Percentiles rank a stretch among this genome's conserved stretches.
Conservation (phyloP, 2,797 vertebrate genomes). For the Sebastes diaconus region DNA sequence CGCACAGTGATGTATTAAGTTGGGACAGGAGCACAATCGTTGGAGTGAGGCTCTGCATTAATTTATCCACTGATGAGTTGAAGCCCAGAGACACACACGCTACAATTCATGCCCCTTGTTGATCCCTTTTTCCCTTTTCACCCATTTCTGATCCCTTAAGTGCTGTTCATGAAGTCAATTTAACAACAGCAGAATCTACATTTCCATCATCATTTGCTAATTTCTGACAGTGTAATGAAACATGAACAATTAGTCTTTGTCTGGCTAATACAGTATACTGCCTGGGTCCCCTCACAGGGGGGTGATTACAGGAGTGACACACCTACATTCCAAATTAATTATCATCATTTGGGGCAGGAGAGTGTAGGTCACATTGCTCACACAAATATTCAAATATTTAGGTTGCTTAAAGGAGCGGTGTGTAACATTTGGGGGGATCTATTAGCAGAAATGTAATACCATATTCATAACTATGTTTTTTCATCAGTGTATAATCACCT, state of each 20-base stretch:
- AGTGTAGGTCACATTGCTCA: not conserved
- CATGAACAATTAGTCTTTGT: not conserved
- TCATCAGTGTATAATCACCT: no score
- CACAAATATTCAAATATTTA: not conserved
- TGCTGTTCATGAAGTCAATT: not conserved
- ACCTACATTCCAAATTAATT: not conserved
- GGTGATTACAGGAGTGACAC: not conserved
- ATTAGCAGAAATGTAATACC: no score
- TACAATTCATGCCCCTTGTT: not conserved
- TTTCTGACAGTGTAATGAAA: not conserved
- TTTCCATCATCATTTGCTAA: not conserved
- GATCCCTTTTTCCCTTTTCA: not conserved
- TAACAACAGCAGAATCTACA: not conserved
- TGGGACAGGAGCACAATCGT: slow-evolving; percentile 3
- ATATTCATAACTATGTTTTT: no score
- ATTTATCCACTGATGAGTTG: slow-evolving; percentile 26
- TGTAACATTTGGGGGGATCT: no score
- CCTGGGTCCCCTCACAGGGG: not conserved
- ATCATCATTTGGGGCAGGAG: not conserved
- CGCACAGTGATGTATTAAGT: slow-evolving; percentile 18
- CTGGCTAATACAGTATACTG: not conserved
- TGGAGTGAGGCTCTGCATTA: slow-evolving; percentile 35
- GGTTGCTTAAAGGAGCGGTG: not conserved
- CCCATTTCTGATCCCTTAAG: not conserved
- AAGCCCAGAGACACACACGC: not conserved